phyloP scores from a whole-genome alignment of 2,888 invertebrate genomes.

The Ectropis crepuscularia region DNA sequence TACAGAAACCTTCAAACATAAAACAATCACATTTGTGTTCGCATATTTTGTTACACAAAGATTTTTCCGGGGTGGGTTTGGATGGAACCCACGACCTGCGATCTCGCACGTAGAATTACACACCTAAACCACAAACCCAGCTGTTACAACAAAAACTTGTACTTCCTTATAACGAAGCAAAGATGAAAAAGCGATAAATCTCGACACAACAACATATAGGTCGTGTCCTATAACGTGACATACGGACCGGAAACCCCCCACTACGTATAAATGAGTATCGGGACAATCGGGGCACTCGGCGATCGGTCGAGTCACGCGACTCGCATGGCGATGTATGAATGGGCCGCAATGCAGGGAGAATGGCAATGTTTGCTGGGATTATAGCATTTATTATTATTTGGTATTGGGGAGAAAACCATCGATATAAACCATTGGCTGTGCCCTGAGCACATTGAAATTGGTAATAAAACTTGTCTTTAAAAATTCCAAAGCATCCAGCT shows the following conservation, averaged over 20 bases:
- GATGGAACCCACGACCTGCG: no score
- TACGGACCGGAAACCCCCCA: slow-evolving; percentile 22
- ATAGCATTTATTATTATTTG: background rate
- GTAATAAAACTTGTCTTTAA: no score
- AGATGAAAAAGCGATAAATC: slow-evolving; percentile 6
- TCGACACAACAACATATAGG: slow-evolving; percentile 13
- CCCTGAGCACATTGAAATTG: no score
- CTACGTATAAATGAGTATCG: slow-evolving; percentile 19
- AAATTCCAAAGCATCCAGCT: no score
- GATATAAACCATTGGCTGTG: no score
- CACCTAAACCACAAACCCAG: no score
- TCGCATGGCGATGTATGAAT: slow-evolving; percentile 6
- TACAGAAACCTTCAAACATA: no score
- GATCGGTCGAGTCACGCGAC: slow-evolving; percentile 25
- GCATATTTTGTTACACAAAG: no score
- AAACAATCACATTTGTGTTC: no score
- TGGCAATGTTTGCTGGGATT: background rate
- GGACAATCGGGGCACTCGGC: slow-evolving; percentile 25
- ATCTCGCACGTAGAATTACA: no score
- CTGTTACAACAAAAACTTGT: background rate
- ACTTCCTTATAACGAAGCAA: background rate
- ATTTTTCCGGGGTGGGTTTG: no score
- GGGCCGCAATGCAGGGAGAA: slow-evolving; percentile 15
- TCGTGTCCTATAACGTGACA: slow-evolving; percentile 6
- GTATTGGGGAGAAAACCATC: no score